phyloP scores from a whole-genome alignment of 2,113 vertebrate genomes.

The Vidua chalybeata region DNA sequence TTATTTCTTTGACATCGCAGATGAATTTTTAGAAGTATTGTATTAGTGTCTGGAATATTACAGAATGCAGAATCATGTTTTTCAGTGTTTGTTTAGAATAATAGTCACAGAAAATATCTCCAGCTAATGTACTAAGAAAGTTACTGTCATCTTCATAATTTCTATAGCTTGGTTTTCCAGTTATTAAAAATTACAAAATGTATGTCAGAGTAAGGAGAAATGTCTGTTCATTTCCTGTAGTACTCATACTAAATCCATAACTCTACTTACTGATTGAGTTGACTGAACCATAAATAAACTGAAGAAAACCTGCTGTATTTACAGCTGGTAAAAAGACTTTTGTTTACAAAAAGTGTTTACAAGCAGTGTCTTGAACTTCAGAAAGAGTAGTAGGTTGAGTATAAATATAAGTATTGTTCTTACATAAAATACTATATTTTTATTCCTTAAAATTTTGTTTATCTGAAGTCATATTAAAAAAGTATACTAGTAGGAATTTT shows the following conservation, averaged over 20 bases:
- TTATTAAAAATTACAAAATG: constrained; percentile 1
- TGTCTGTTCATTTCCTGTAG: not conserved
- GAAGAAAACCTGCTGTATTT: constrained; percentile 60
- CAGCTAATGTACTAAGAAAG: not conserved
- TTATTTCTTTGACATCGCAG: not conserved
- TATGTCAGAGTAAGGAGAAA: constrained; percentile 14
- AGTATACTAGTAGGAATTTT: not conserved
- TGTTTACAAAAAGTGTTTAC: too few species aligned
- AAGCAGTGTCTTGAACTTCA: constrained; percentile 35
- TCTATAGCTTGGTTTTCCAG: not conserved
- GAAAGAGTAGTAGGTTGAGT: not conserved
- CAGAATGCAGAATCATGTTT: not conserved
- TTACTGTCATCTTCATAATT: not conserved
- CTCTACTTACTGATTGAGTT: constrained; percentile 24
- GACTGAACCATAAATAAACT: constrained; percentile 54
- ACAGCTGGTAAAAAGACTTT: constrained; percentile 43
- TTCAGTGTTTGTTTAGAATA: not conserved
- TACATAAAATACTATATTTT: not conserved
- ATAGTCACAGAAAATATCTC: not conserved
- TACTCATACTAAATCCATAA: constrained; percentile 4
- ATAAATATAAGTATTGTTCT: not conserved
- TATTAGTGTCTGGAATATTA: not conserved
- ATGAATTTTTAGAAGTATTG: not conserved
- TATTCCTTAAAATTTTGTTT: not conserved
- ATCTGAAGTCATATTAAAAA: not conserved